Evolutionary conservation across 1,140 invertebrate genomes (phyloP).

Genomic region (Zeugodacus cucurbitae): DNA sequence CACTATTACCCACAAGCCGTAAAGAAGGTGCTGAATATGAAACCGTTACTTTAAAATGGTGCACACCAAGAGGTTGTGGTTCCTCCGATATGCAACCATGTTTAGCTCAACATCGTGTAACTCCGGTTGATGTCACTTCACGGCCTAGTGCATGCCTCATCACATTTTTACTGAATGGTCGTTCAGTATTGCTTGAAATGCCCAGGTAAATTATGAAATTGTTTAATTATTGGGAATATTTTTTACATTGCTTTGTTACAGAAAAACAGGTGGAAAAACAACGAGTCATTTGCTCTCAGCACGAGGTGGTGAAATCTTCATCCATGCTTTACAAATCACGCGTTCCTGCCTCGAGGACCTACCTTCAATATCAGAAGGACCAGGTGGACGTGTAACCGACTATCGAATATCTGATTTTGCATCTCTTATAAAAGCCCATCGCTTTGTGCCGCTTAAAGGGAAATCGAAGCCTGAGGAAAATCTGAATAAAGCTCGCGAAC

Average conservation of each 20-base stretch:
- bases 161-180: slow-evolving; percentile 93
- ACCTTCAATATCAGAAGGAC: slow-evolving; percentile 93
- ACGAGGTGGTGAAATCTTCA: slow-evolving; percentile 96
- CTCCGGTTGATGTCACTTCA: slow-evolving; percentile 95
- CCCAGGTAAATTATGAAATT: slow-evolving; percentile 69
- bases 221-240: background rate
- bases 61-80: slow-evolving; percentile 88
- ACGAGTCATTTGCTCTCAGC: slow-evolving; percentile 93
- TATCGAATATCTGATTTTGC: slow-evolving; percentile 91
- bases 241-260: slow-evolving; percentile 39
- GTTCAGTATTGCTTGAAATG: slow-evolving; percentile 95
- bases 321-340: slow-evolving; percentile 88
- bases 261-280: slow-evolving; percentile 86
- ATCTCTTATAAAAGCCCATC: slow-evolving; percentile 86
- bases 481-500: slow-evolving; percentile 73
- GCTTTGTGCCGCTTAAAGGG: slow-evolving; percentile 76
- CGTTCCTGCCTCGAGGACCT: slow-evolving; percentile 93
- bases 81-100: slow-evolving; percentile 83
- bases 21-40: slow-evolving; percentile 70
- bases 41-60: slow-evolving; percentile 93
- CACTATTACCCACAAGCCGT: slow-evolving; percentile 67
- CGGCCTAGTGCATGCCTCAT: slow-evolving; percentile 95
- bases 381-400: slow-evolving; percentile 92
- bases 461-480: slow-evolving; percentile 60
- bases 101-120: slow-evolving; percentile 87